Evolutionary conservation across 2,797 vertebrate species (phyloP).

Genomic region (Hoplostethus mediterraneus): DNA sequence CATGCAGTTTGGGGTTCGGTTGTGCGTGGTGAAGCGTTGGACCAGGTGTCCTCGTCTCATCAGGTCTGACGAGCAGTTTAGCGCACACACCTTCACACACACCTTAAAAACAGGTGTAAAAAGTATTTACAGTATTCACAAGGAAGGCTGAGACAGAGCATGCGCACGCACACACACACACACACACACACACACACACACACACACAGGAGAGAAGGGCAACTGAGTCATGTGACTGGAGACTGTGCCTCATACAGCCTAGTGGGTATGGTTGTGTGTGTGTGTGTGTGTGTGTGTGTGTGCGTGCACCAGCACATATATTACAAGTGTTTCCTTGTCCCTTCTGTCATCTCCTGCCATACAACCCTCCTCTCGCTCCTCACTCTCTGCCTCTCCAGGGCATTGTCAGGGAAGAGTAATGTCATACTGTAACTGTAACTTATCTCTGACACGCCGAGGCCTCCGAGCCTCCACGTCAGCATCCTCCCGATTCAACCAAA

Average conservation of each 20-base stretch:
- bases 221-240: too few species aligned
- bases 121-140: slow-evolving; percentile 48
- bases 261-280: not conserved
- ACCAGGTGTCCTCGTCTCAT: slow-evolving; percentile 38
- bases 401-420: not conserved
- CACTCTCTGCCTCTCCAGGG: not conserved
- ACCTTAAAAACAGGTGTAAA: slow-evolving; percentile 23
- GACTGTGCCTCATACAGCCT: too few species aligned
- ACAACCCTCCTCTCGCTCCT: too few species aligned
- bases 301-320: not conserved
- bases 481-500: too few species aligned
- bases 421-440: not conserved
- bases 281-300: slow-evolving; percentile 18
- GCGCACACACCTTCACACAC: slow-evolving; percentile 52
- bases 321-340: not conserved
- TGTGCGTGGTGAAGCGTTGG: slow-evolving; percentile 17
- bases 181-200: too few species aligned
- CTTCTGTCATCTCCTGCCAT: not conserved
- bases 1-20: slow-evolving; percentile 46
- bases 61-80: slow-evolving; percentile 62
- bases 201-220: too few species aligned
- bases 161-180: not conserved
- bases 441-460: not conserved
- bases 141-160: slow-evolving; percentile 12
- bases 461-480: not conserved